phyloP scores from a whole-genome alignment of 2,113 vertebrate genomes.

The Anarhynchus alexandrinus region DNA sequence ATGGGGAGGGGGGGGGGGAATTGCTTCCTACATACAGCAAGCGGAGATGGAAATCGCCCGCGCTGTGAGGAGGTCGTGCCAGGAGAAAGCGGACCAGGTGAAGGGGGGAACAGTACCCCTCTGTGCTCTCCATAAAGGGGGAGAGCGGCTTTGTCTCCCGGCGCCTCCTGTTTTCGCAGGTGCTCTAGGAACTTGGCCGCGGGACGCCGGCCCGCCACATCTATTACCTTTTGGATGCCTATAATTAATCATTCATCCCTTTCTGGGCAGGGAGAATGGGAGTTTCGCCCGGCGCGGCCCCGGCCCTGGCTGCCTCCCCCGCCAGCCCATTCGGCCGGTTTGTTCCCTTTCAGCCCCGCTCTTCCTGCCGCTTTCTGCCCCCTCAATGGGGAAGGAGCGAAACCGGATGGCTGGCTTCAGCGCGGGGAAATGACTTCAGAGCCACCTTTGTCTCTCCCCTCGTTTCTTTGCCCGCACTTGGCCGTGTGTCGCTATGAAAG shows the following conservation, averaged over 20 bases:
- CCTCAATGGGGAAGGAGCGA: constrained; percentile 85
- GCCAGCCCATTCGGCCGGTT: constrained; percentile 80
- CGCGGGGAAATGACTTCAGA: constrained; percentile 86
- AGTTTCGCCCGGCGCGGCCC: constrained; percentile 67
- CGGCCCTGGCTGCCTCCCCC: constrained; percentile 66
- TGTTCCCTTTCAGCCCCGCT: constrained; percentile 82
- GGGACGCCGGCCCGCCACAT: constrained; percentile 63
- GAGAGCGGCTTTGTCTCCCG: constrained; percentile 16
- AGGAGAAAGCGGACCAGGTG: constrained; percentile 64
- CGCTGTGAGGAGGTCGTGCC: neutral
- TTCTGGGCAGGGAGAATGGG: constrained; percentile 74
- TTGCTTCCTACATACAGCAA: neutral
- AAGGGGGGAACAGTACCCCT: constrained; percentile 65
- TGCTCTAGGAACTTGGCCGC: constrained; percentile 73
- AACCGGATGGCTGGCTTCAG: constrained; percentile 86
- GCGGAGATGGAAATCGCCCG: neutral
- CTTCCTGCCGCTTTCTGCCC: constrained; percentile 90
- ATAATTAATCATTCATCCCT: constrained; percentile 78
- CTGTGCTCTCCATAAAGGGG: constrained; percentile 51
- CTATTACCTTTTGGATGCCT: constrained; percentile 75
- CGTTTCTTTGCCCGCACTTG: constrained; percentile 79
- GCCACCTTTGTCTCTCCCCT: constrained; percentile 76
- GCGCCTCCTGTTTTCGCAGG: constrained; percentile 72
- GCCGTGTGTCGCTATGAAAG: constrained; percentile 80
- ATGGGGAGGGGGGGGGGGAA: no score